Conservation (phyloP, 2,113 vertebrate species). For the Aramus guarauna region DNA sequence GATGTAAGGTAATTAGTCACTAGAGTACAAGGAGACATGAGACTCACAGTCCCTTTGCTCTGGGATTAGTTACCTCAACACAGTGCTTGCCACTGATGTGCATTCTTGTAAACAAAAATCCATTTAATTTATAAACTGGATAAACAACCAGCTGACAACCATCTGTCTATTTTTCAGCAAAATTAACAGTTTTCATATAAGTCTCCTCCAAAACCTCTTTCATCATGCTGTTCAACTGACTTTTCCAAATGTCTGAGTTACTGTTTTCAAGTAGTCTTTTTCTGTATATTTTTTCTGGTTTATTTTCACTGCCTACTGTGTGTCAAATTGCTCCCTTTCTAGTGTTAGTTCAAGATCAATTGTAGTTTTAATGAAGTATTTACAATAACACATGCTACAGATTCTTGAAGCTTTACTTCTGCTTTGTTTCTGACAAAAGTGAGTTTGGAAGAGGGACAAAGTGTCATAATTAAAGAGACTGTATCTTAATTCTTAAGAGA, state of each 20-base stretch:
- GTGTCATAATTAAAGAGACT: background rate
- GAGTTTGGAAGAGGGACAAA: background rate
- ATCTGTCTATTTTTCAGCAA: background rate
- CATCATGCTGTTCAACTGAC: background rate
- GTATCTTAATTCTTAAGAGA: background rate
- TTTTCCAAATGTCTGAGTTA: background rate
- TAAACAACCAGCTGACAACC: background rate
- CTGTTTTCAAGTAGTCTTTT: background rate
- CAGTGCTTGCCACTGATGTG: background rate
- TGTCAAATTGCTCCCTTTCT: background rate
- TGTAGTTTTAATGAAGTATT: background rate
- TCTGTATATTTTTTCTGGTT: background rate
- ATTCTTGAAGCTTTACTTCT: background rate
- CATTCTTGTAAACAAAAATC: background rate
- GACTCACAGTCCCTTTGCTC: background rate
- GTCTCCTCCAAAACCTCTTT: background rate
- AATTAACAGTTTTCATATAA: background rate
- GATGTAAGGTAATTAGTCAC: background rate
- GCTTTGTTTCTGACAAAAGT: background rate
- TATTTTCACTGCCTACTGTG: background rate
- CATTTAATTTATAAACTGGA: background rate
- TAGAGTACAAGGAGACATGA: background rate
- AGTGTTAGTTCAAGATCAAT: background rate
- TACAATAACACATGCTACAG: background rate
- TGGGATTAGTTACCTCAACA: background rate